Evolutionary conservation across 2,113 vertebrate species (phyloP), one percentile per base, ranked within the genome.

Genomic region (Falco punctatus): DNA sequence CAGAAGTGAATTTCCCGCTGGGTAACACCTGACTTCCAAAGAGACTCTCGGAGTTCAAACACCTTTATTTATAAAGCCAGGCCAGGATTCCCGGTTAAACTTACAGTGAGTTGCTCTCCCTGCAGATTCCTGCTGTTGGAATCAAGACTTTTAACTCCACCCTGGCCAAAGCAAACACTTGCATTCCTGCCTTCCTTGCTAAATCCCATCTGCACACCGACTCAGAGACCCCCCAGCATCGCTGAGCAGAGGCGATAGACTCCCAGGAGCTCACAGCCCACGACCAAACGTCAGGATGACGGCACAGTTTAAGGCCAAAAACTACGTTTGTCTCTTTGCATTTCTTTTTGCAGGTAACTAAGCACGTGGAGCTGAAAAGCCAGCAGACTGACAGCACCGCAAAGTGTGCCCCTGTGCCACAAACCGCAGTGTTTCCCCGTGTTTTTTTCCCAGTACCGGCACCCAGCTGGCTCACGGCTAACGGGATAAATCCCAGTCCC

Each of bases 191-290:
- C 33, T 40, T 28, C 62, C 65, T 64, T 40, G 28, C 51, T 11
- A 42, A 61, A 54, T 40, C 69, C 55, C 40, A 4, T 16, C 32
- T 1, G 6, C 51, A 13, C 32, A 10, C 18, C 0, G 0, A 67
- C n/a, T 15, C 26, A 0, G 0, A 54, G 26, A 42, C 8, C 4
- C 4, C 20, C 2, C 67, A 14, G 51, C 54, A 54, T 0, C 26
- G 19, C 59, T 8, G 11, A 62, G 27, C 13, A 11, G 0, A 18
- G 59, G 30, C 66, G 44, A 3, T 3, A 13, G 33, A 20, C 11
- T 7, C 35, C 12, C 57, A 58, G 40, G 59, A 78, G 59, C 46
- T 65, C 54, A 10, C 65, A 59, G 59, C n/a, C 79, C 4, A 7
- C 3, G 3, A 16, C 22, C 32, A 70, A 70, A 55, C 5, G 1